These are phyloP conservation scores for Oscarella lobularis DNA, from an alignment of 37 sponge, comb jelly and placozoan species.

Conservation along the genomic window DNA sequence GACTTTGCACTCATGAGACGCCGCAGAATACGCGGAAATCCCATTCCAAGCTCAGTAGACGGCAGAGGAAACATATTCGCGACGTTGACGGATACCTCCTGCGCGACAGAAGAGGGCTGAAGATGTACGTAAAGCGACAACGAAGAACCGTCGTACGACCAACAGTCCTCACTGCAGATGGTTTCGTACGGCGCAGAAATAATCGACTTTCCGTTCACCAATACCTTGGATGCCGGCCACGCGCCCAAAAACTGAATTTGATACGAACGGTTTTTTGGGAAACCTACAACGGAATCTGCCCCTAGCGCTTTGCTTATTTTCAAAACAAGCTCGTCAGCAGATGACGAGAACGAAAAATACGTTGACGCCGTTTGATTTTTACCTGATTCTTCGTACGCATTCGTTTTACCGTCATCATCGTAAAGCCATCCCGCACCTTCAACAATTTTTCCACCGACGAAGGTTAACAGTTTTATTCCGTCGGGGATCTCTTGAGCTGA, in stretches of 20 bases:
- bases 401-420: conserved; percentile 49
- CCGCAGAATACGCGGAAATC: conserved; percentile 14
- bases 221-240: conserved; percentile 27
- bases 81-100: conserved; percentile 7
- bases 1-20: conserved; percentile 24
- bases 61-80: not conserved
- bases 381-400: conserved; percentile 5
- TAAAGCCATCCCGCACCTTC: conserved; percentile 20
- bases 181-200: conserved; percentile 9
- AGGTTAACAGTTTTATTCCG: conserved; percentile 21
- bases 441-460: conserved; percentile 16
- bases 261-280: conserved; percentile 13
- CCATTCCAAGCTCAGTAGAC: conserved; percentile 14
- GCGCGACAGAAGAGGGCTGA: not conserved
- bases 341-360: not conserved
- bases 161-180: conserved; percentile 22
- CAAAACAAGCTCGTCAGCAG: not conserved
- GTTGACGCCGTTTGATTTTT: not conserved
- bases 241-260: conserved; percentile 22
- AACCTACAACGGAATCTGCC: not conserved
- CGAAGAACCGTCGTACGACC: conserved; percentile 53
- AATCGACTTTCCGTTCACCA: conserved; percentile 7
- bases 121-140: conserved; percentile 20
- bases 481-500: conserved; percentile 41
- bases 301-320: not conserved